These are phyloP conservation scores for Momotus momota DNA, from an alignment of 2,797 vertebrate species.

Conservation along the genomic window DNA sequence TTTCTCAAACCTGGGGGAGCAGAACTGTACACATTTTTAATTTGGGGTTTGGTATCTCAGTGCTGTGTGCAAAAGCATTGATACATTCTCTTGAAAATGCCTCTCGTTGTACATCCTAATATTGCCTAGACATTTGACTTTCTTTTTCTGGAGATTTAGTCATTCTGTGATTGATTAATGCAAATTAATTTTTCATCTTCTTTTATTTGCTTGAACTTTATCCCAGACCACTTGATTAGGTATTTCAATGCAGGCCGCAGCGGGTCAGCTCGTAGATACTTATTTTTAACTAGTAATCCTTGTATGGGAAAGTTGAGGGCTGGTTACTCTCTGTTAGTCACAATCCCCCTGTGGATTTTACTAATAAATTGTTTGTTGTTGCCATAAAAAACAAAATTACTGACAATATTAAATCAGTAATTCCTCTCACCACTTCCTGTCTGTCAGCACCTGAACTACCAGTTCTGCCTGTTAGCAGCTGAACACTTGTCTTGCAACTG, in stretches of 20 bases:
- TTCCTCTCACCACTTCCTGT: not conserved
- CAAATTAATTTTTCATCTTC: not conserved
- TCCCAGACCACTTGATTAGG: not conserved
- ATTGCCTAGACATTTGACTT: not conserved
- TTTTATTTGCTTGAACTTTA: conserved; percentile 29
- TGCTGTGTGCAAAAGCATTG: not conserved
- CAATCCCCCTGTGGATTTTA: not conserved
- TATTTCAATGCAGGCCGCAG: conserved; percentile 13
- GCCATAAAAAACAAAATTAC: not conserved
- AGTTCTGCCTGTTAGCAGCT: not conserved
- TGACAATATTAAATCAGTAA: not conserved
- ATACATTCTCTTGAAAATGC: not conserved
- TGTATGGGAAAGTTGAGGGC: not conserved
- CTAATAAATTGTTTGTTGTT: conserved; percentile 17
- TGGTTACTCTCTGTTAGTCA: conserved; percentile 22
- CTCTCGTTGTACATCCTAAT: not conserved
- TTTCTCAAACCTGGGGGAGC: not conserved
- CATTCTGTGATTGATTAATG: not conserved
- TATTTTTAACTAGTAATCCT: conserved; percentile 12
- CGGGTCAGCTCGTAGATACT: conserved; percentile 17
- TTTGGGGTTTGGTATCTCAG: not conserved
- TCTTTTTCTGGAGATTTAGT: not conserved
- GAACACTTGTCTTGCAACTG: not conserved
- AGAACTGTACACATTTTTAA: not conserved
- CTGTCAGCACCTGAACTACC: not conserved